These are phyloP conservation scores for Macrosteles quadrilineatus DNA, from an alignment of 1,140 invertebrate species.

Conservation along the genomic window DNA sequence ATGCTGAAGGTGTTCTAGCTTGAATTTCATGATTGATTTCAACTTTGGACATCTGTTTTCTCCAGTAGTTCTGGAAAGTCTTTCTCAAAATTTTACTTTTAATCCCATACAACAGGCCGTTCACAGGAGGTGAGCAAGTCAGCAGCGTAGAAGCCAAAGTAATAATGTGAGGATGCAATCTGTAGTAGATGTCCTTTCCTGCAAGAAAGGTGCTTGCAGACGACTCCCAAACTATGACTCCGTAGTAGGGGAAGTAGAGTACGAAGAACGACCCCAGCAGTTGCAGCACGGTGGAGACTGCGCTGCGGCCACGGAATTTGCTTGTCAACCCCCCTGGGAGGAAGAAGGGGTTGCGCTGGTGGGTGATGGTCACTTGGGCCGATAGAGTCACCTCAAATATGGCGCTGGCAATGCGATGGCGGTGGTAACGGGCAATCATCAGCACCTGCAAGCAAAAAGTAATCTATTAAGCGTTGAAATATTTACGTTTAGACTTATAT, in stretches of 20 bases:
- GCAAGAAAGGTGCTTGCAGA: conserved; percentile 30
- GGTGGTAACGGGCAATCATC: conserved; percentile 76
- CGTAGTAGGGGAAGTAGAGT: conserved; percentile 73
- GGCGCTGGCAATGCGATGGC: conserved; percentile 79
- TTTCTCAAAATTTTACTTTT: conserved; percentile 68
- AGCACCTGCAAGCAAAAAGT: conserved; percentile 64
- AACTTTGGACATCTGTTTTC: conserved; percentile 77
- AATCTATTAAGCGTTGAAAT: conserved; percentile 35
- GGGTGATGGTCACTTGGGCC: conserved; percentile 80
- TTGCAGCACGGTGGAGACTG: conserved; percentile 63
- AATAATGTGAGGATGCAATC: conserved; percentile 54
- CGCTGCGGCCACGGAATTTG: conserved; percentile 61
- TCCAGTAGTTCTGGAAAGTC: conserved; percentile 74
- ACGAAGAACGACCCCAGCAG: conserved; percentile 69
- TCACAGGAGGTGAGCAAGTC: conserved; percentile 68
- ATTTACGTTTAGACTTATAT: too few relatives aligned
- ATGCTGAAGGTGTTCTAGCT: conserved; percentile 72
- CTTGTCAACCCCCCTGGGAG: conserved; percentile 51
- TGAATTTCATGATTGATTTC: conserved; percentile 74
- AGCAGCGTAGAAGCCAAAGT: conserved; percentile 59
- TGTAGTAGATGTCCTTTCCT: conserved; percentile 6
- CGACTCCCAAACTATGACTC: conserved; percentile 67
- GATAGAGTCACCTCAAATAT: conserved; percentile 82
- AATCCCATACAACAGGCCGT: conserved; percentile 75
- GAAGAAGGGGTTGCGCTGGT: conserved; percentile 74